A percentile compares a stretch with the other conserved stretches of the same genome.
Evolutionary conservation across 2,797 vertebrate species (phyloP).

Genomic region (Synanceia verrucosa): DNA sequence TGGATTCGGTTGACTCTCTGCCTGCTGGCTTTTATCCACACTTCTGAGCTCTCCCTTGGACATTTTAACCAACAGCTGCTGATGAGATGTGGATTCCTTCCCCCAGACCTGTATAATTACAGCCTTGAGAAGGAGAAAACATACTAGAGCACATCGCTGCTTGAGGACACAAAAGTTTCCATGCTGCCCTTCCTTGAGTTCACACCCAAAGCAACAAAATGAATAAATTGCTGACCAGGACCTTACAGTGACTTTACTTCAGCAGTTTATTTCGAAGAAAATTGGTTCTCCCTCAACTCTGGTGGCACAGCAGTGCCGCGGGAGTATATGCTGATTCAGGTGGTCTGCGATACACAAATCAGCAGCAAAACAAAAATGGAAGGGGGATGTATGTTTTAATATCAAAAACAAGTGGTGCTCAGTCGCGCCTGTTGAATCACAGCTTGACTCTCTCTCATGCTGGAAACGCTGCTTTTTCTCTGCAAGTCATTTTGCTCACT

Average conservation of each 20-base stretch:
- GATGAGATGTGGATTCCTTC: slow-evolving; percentile 49
- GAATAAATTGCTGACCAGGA: slow-evolving; percentile 42
- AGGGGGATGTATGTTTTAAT: slow-evolving; percentile 27
- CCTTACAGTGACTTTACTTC: slow-evolving; percentile 19
- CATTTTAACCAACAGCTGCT: slow-evolving; percentile 56
- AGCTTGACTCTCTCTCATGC: not conserved
- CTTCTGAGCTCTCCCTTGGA: slow-evolving; percentile 55
- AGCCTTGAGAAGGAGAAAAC: slow-evolving; percentile 41
- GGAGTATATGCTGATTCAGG: slow-evolving; percentile 28
- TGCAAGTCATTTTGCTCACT: slow-evolving; percentile 40
- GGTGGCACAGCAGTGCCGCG: slow-evolving; percentile 2
- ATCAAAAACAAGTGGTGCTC: slow-evolving; percentile 31
- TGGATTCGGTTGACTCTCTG: slow-evolving; percentile 27
- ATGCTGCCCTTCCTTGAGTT: slow-evolving; percentile 20
- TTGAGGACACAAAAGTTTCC: slow-evolving; percentile 34
- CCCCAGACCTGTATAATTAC: slow-evolving; percentile 49
- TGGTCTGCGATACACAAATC: slow-evolving; percentile 4
- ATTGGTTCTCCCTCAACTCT: not conserved
- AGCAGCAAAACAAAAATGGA: slow-evolving; percentile 26
- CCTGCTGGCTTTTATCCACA: slow-evolving; percentile 44
- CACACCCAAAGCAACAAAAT: slow-evolving; percentile 21
- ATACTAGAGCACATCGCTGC: slow-evolving; percentile 32
- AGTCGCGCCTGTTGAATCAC: slow-evolving; percentile 38
- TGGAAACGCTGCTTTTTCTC: slow-evolving; percentile 31
- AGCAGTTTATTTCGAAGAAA: slow-evolving; percentile 30